Base-by-base conservation (phyloP, 2,888 invertebrate genomes). In the Chydorus sphaericus region DNA sequence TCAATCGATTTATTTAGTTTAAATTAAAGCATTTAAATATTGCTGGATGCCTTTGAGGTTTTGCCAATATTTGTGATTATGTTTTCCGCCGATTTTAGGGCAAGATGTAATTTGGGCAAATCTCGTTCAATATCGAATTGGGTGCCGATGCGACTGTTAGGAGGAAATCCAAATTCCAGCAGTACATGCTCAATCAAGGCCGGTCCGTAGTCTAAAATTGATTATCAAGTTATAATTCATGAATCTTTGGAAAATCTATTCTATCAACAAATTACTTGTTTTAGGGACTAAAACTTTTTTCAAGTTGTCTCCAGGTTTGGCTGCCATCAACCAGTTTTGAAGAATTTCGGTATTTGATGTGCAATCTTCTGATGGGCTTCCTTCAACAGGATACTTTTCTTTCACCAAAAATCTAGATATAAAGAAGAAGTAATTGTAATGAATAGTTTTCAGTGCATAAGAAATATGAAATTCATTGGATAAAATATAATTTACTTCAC, bases 141-240 rank as follows among this genome's bases (percentile, higher is more conserved):
- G 68, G 83, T 83, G 3, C 77, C 76, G 49, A 80, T 68, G 68
- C 77, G 77, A 51, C 73, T 73, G 38, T 75, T 74, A 3, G 77
- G 69, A 1, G 73, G 64, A 61, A 94, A 78, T 30, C 84, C 84
- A 59, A 78, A 77, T 63, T 77, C 77, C 20, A 80, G 66, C 3
- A 97, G 73, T n/a, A 85, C 82, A 68, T 97, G 96, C 64, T 96
- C 93, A 60, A 97, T 81, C 37, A 98, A 72, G 0, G 92, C 79
- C 20, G 93, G 82, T 4, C 97, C 96, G 74, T 85, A 96, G 69
- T 89, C 91, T 80, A 70, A 6, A 67, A 67, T 51, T 28, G 57
- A 55, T 8, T 14, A 49, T 38, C n/a, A 53, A 23, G 11, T 18
- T 39, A 18, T 50, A 52, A 5, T 31, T 29, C n/a, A n/a, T 33